Evolutionary conservation across 2,113 vertebrate species (phyloP).

Genomic region (Sceloporus undulatus): DNA sequence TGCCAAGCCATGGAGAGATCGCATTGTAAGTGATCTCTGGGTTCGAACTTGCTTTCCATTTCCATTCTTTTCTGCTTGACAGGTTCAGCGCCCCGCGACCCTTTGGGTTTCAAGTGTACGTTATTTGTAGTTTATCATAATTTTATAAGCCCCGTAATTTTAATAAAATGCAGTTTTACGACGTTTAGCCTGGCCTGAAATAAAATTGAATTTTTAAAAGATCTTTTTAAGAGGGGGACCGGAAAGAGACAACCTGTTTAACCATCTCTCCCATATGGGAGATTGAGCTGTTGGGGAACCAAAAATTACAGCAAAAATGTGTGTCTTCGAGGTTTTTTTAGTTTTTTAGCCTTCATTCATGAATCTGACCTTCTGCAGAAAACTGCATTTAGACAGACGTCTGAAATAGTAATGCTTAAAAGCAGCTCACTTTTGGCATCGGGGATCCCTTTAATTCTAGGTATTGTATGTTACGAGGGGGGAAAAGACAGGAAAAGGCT

Average conservation of each 20-base stretch:
- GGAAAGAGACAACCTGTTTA: constrained; percentile 37
- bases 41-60: neutral
- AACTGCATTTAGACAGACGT: constrained; percentile 41
- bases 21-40: neutral
- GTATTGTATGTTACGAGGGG: constrained; percentile 47
- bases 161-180: constrained; percentile 22
- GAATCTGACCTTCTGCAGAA: constrained; percentile 45
- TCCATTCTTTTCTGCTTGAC: neutral
- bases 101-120: neutral
- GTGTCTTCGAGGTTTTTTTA: neutral
- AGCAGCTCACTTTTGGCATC: constrained; percentile 49
- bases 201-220: neutral
- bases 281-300: neutral
- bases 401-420: constrained; percentile 44
- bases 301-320: constrained; percentile 41
- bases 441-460: constrained; percentile 44
- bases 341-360: constrained; percentile 16
- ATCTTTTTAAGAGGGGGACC: constrained; percentile 15
- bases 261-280: neutral
- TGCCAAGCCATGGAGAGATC: neutral
- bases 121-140: neutral
- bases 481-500: constrained; percentile 40
- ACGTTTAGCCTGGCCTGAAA: constrained; percentile 11
- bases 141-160: neutral
- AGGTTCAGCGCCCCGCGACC: neutral